Conservation (phyloP, 2,113 vertebrate species). For the Hypocryptadius cinnamomeus region DNA sequence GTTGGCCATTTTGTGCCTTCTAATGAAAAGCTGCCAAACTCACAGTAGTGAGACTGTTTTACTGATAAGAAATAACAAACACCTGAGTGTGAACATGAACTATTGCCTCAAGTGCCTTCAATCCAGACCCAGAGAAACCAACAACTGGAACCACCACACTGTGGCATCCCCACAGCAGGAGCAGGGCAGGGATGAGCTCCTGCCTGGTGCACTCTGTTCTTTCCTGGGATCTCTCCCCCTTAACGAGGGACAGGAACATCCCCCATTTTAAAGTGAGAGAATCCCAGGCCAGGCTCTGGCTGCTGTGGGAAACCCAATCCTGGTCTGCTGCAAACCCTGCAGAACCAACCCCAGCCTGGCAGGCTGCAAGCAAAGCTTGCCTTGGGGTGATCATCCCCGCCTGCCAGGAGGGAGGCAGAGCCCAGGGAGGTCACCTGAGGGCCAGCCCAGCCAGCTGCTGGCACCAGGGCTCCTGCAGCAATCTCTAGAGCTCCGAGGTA, state of each 20-base stretch:
- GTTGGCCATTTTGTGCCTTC: no score
- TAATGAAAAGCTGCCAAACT: no score
- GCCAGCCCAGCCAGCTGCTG: neutral
- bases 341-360: neutral
- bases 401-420: neutral
- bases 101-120: no score
- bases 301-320: neutral
- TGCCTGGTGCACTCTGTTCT: neutral
- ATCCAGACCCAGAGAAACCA: no score
- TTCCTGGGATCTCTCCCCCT: neutral
- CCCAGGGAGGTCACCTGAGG: neutral
- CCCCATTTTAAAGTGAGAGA: fast-evolving
- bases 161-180: neutral
- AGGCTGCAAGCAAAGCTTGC: neutral
- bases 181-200: neutral
- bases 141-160: no score
- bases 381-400: neutral
- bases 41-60: no score
- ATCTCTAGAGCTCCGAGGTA: neutral
- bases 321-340: neutral
- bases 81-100: no score
- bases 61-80: no score
- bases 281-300: neutral
- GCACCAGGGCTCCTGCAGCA: neutral
- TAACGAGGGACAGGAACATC: fast-evolving